Conservation (phyloP, 2,797 vertebrate species). For the Pseudomugil tenellus region DNA sequence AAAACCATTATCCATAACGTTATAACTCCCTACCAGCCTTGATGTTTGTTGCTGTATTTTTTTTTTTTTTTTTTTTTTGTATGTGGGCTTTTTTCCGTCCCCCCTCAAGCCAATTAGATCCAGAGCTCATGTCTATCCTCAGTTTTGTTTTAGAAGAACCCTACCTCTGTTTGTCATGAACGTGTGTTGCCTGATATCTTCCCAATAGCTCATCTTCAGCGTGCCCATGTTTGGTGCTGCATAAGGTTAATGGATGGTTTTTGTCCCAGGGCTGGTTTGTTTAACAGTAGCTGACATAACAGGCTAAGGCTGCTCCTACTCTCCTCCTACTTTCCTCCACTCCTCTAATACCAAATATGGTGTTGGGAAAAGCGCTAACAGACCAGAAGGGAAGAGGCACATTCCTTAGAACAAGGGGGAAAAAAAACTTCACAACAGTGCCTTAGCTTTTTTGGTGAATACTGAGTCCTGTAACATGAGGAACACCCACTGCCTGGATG, state of each 20-base stretch:
- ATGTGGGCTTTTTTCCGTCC: conserved; percentile 6
- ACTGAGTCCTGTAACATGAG: conserved; percentile 34
- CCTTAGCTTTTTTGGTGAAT: conserved; percentile 40
- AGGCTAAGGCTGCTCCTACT: conserved; percentile 59
- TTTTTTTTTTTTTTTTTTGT: too few relatives aligned
- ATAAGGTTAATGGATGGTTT: conserved; percentile 50
- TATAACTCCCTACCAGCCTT: conserved; percentile 30
- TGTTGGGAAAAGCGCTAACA: conserved; percentile 75
- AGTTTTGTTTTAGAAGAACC: conserved; percentile 27
- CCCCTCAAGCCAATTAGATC: conserved; percentile 13
- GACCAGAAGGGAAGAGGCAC: conserved; percentile 79
- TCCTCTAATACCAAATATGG: conserved; percentile 88
- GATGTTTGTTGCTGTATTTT: conserved; percentile 52
- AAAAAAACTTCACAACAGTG: conserved; percentile 71
- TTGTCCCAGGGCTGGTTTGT: conserved; percentile 71
- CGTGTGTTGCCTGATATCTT: conserved; percentile 68
- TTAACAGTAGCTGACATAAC: conserved; percentile 79
- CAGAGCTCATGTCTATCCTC: conserved; percentile 19
- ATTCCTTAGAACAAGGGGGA: conserved; percentile 81
- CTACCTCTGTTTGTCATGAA: conserved; percentile 50
- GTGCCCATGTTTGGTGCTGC: conserved; percentile 79
- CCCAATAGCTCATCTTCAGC: conserved; percentile 45
- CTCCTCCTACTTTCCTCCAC: conserved; percentile 77
- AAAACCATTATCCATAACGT: conserved; percentile 21
- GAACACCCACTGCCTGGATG: conserved; percentile 7